Evolutionary conservation across 2,888 invertebrate genomes (phyloP).

Genomic region (Cryptocephalus moraei): DNA sequence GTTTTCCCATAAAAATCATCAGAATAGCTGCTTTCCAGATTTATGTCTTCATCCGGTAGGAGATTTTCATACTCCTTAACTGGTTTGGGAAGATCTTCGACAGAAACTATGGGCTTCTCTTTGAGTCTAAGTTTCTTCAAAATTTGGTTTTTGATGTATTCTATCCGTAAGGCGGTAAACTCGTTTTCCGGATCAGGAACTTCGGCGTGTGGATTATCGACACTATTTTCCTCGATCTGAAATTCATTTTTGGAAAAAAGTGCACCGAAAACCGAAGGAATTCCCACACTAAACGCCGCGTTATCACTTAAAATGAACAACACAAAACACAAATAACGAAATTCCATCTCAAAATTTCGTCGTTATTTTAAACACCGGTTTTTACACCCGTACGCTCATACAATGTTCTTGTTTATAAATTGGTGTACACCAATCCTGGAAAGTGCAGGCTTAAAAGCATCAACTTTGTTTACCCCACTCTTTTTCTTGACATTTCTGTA

Average conservation of each 20-base stretch:
- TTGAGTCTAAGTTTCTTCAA: slow-evolving; percentile 67
- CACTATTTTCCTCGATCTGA: slow-evolving; percentile 23
- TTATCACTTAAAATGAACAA: slow-evolving; percentile 18
- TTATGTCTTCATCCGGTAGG: slow-evolving; percentile 36
- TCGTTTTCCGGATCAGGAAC: slow-evolving; percentile 42
- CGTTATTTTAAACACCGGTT: slow-evolving; percentile 4
- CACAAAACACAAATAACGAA: slow-evolving; percentile 10
- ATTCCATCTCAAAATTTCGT: slow-evolving; percentile 3
- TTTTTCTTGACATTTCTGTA: slow-evolving; percentile 34
- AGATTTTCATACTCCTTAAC: slow-evolving; percentile 62
- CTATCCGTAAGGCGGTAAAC: slow-evolving; percentile 60
- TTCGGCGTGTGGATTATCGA: slow-evolving; percentile 16
- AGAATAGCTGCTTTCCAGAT: slow-evolving; percentile 45
- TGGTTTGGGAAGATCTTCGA: slow-evolving; percentile 61
- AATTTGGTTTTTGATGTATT: slow-evolving; percentile 77
- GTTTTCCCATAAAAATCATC: slow-evolving; percentile 79
- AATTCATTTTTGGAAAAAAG: slow-evolving; percentile 19
- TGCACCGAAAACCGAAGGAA: slow-evolving; percentile 27
- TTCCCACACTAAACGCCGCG: slow-evolving; percentile 13
- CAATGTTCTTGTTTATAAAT: slow-evolving; percentile 26
- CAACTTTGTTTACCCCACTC: slow-evolving; percentile 36
- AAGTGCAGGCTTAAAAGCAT: slow-evolving; percentile 35
- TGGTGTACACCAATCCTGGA: slow-evolving; percentile 27
- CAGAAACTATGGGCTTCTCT: slow-evolving; percentile 58
- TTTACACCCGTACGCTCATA: slow-evolving; percentile 15